phyloP scores from a whole-genome alignment of 2,797 vertebrate species.

The Chiroxiphia lanceolata region DNA sequence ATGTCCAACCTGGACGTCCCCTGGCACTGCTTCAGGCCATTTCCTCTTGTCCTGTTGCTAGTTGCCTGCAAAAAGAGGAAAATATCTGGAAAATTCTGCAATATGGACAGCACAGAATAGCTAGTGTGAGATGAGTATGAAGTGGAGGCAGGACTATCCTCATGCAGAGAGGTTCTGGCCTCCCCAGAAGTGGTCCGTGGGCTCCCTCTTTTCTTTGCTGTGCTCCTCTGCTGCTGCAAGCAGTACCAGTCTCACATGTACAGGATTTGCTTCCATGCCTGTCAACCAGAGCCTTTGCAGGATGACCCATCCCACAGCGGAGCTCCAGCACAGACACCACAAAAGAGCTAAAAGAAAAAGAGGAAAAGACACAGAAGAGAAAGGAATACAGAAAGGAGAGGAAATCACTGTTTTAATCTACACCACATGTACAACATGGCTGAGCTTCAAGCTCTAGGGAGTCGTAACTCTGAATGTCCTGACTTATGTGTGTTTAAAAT shows the following conservation, averaged over 20 bases:
- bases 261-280: neutral
- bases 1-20: neutral
- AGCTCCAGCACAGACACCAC: neutral
- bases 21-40: neutral
- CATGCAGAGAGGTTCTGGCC: neutral
- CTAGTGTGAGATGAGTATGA: neutral
- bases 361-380: neutral
- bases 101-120: neutral
- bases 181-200: neutral
- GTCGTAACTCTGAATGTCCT: constrained; percentile 56
- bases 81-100: neutral
- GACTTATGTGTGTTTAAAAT: constrained; percentile 67
- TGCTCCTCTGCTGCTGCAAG: accelerated
- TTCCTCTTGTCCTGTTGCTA: neutral
- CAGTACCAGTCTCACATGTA: neutral
- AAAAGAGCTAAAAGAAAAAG: neutral
- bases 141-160: neutral
- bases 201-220: neutral
- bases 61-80: neutral
- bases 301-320: neutral
- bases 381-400: constrained; percentile 12
- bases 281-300: neutral
- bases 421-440: constrained; percentile 55
- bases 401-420: constrained; percentile 65
- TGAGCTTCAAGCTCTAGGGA: constrained; percentile 56